Conservation (phyloP, 2,113 vertebrate species). For the Prolemur simus region DNA sequence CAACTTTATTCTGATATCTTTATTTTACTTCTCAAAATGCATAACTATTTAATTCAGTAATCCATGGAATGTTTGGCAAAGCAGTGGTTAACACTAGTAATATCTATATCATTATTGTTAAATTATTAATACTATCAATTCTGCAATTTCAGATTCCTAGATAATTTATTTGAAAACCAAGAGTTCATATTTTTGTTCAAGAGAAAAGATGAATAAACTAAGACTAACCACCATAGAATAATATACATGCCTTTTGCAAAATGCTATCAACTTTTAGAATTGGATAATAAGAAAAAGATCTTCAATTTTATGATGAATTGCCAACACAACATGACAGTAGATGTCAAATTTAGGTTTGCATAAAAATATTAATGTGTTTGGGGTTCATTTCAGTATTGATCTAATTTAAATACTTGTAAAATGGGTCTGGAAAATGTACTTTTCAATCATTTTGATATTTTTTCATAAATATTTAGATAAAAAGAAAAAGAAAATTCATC, state of each 20-base stretch:
- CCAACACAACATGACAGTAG: slow-evolving; percentile 11
- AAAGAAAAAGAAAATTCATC: slow-evolving; percentile 35
- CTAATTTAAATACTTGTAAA: slow-evolving; percentile 55
- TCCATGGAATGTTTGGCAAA: neutral
- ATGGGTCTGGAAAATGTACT: slow-evolving; percentile 38
- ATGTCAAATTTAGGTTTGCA: slow-evolving; percentile 9
- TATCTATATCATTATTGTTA: neutral
- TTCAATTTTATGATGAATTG: neutral
- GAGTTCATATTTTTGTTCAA: slow-evolving; percentile 15
- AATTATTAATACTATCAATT: neutral
- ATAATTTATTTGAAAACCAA: neutral
- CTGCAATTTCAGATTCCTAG: neutral
- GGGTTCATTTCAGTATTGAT: slow-evolving; percentile 1
- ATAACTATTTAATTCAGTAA: neutral
- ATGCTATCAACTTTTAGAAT: slow-evolving; percentile 38
- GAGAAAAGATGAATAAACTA: neutral
- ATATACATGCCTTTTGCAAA: slow-evolving; percentile 11
- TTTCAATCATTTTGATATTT: slow-evolving; percentile 37
- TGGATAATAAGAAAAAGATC: slow-evolving; percentile 34
- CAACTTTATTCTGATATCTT: slow-evolving; percentile 22
- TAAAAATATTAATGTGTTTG: neutral
- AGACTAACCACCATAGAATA: slow-evolving; percentile 1
- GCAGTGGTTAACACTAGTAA: neutral
- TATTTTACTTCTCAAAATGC: slow-evolving; percentile 16
- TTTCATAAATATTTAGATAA: slow-evolving; percentile 49